Conservation (phyloP, 2,888 invertebrate genomes). For the Dione juno region DNA sequence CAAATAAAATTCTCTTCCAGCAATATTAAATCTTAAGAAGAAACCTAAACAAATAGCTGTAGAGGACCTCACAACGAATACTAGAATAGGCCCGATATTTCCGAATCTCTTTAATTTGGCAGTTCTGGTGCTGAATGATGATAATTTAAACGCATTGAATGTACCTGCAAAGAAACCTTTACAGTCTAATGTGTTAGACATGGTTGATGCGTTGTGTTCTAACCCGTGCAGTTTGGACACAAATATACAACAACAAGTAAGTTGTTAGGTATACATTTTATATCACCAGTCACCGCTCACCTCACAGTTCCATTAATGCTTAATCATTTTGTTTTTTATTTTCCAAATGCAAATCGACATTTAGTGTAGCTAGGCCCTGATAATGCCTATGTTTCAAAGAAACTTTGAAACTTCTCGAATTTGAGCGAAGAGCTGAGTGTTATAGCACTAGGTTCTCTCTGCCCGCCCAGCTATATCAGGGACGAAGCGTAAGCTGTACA, state of each 20-base stretch:
- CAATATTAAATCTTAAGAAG: constrained; percentile 79
- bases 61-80: constrained; percentile 83
- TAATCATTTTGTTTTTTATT: too few relatives aligned
- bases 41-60: constrained; percentile 81
- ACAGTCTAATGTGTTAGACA: constrained; percentile 78
- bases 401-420: too few relatives aligned
- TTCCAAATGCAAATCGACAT: too few relatives aligned
- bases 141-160: constrained; percentile 77
- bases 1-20: constrained; percentile 52
- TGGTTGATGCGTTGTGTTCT: constrained; percentile 83
- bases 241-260: constrained; percentile 83
- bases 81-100: constrained; percentile 83
- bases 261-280: too few relatives aligned
- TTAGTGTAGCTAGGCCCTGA: too few relatives aligned
- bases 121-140: constrained; percentile 83
- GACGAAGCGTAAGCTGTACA: too few relatives aligned
- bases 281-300: too few relatives aligned
- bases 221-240: constrained; percentile 82
- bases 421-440: too few relatives aligned
- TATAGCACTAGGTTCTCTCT: too few relatives aligned
- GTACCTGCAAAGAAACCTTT: constrained; percentile 76
- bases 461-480: too few relatives aligned
- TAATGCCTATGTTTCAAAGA: too few relatives aligned
- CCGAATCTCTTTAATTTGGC: constrained; percentile 85
- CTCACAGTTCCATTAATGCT: too few relatives aligned